Evolutionary conservation across 2,113 vertebrate species (phyloP), one percentile per base, ranked within the genome.

Genomic region (Eubucco bourcierii): DNA sequence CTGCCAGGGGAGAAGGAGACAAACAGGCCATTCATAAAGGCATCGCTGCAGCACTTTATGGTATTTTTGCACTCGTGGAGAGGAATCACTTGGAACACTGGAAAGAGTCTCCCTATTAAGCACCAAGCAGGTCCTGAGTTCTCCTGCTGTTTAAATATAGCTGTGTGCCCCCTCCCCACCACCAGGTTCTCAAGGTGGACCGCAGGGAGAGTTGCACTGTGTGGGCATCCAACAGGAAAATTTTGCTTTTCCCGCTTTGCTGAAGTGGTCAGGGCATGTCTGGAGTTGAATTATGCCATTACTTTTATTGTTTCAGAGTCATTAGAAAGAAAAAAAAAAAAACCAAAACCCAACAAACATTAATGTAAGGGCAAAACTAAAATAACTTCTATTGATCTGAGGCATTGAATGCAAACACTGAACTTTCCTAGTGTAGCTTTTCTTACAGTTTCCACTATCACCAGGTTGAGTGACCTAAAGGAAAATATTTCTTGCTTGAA

Each of bases 21-120:
- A 97, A 96, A 63, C 77, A 87, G 72, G 24, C 81, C 92, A 90
- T 97, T 97, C 95, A 95, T 93, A 41, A 60, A 83, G 60, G 72
- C 89, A 80, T 41, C 70, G 8, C 78, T 44, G 89, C 34, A n/a
- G 78, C 0, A 12, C 68, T 90, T 73, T 72, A 70, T 67, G 63
- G 65, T 61, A 9, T 89, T 92, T 92, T 81, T 90, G 61, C 3
- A 18, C 83, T 94, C 5, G 1, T 15, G 1, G 46, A 41, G 90
- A 66, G 85, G 91, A 94, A 59, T 88, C 80, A 10, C 82, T 64
- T 82, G 78, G 59, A 95, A 73, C 34, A 66, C 76, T 75, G 88
- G 34, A 76, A 81, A 76, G 84, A 81, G 75, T 76, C 74, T 94
- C 64, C 2, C 0, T 8, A 28, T 29, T 56, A 67, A 74, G 55